These are phyloP conservation scores for Andrena chrysosceles DNA, from an alignment of 2,888 invertebrate species.

Conservation along the genomic window DNA sequence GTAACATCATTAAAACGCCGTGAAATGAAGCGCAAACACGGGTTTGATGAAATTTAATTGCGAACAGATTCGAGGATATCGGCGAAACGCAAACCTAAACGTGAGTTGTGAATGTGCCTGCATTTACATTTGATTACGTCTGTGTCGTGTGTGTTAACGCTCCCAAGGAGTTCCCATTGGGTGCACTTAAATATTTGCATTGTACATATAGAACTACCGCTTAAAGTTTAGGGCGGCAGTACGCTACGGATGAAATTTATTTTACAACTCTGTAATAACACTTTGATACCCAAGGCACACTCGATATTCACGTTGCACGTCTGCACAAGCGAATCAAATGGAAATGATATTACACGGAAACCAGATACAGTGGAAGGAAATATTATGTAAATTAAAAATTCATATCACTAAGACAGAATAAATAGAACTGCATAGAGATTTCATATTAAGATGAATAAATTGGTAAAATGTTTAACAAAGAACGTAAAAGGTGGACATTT, in stretches of 20 bases:
- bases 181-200: conserved; percentile 10
- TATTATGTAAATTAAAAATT: too few species aligned
- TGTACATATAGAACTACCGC: neutral
- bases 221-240: neutral
- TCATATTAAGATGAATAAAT: too few species aligned
- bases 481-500: too few species aligned
- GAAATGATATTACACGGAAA: too few species aligned
- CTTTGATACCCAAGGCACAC: neutral
- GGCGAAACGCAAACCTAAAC: neutral
- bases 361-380: too few species aligned
- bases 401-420: too few species aligned
- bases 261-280: neutral
- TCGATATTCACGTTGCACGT: too few species aligned
- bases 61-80: neutral
- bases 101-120: neutral
- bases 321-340: too few species aligned
- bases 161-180: neutral
- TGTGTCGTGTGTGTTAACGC: neutral
- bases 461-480: too few species aligned
- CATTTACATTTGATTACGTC: conserved; percentile 31
- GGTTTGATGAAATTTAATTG: neutral
- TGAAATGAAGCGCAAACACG: conserved; percentile 8
- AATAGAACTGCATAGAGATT: too few species aligned
- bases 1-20: neutral
- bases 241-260: neutral